Base-by-base conservation (phyloP, 2,113 vertebrate species). In the Prionailurus viverrinus region DNA sequence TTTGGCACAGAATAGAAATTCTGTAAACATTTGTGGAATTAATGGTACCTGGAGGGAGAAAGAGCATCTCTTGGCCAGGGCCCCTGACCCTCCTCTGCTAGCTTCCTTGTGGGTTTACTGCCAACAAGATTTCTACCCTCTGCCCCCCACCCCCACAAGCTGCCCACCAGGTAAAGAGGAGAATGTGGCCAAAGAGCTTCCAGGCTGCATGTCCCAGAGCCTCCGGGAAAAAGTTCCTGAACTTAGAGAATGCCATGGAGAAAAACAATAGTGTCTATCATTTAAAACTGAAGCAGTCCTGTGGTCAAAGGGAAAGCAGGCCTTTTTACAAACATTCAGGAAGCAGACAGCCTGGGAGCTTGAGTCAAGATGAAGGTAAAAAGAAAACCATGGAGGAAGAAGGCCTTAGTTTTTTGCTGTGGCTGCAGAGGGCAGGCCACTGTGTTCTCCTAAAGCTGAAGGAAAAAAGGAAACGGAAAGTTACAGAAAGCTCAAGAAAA, bases 31-130 rank as follows among this genome's bases (percentile, higher is more conserved):
- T 12, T 82, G 16, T 51, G 39, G 41, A 94, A 79, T 1, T 39
- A 92, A 79, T 1, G 39, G 2, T 9, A 63, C 6, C 58, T 65
- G 48, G 48, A 86, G 27, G 87, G 14, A 76, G 19, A n/a, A 41
- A 65, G 29, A 33, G 21, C 48, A 63, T 63, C 13, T 69, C 23
- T 86, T 8, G 29, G 11, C 7, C 2, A 66, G 23, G 83, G n/a
- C 4, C 9, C 19, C 15, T 29, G 14, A 55, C 19, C 10, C 3
- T 11, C 4, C 31, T 48, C 12, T 6, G 5, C 12, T 5, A 39
- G 8, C 7, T 51, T 71, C 33, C 15, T 36, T 4, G 8, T 14
- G 55, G 11, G 8, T 13, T 68, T 23, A 27, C 4, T 51, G 76
- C 29, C 33, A 18, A 13, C 4, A 68, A 13, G 4, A 41, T 65